A percentile compares a stretch with the other conserved stretches of the same genome.
Evolutionary conservation across 1,140 invertebrate species (phyloP).

Genomic region (Tribolium madens): DNA sequence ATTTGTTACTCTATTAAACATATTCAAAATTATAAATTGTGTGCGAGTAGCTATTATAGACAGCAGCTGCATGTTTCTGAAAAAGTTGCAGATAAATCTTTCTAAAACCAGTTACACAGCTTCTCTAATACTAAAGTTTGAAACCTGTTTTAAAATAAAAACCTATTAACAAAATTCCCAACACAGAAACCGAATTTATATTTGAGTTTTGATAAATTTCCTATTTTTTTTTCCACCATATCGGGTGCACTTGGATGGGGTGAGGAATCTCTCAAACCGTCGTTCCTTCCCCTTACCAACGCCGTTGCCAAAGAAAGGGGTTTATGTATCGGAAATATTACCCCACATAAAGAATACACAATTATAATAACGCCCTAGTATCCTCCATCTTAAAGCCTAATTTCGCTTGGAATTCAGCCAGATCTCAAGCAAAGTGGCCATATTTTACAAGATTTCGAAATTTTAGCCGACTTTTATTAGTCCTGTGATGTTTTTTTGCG

Average conservation of each 20-base stretch:
- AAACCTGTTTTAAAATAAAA: background rate
- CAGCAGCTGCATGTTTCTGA: background rate
- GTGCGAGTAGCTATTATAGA: too few relatives aligned
- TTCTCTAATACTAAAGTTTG: background rate
- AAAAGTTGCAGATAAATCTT: background rate
- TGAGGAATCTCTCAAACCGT: background rate
- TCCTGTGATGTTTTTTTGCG: constrained; percentile 41
- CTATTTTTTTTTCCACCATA: too few relatives aligned
- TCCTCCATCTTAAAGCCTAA: constrained; percentile 32
- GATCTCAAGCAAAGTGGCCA: constrained; percentile 53
- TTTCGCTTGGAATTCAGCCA: constrained; percentile 28
- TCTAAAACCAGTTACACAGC: background rate
- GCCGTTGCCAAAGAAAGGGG: constrained; percentile 55
- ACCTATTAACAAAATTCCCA: background rate
- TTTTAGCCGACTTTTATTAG: constrained; percentile 53
- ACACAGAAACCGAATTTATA: too few relatives aligned
- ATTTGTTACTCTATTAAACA: too few relatives aligned
- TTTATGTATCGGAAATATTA: constrained; percentile 63
- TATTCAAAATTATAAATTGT: too few relatives aligned
- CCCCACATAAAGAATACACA: constrained; percentile 56
- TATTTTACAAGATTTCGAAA: constrained; percentile 48
- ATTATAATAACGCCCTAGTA: constrained; percentile 36
- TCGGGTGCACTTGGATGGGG: background rate
- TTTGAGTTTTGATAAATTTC: too few relatives aligned
- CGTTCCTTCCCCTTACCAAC: constrained; percentile 26